Evolutionary conservation across 2,797 vertebrate genomes (phyloP).

Genomic region (Bradypodion ventrale): DNA sequence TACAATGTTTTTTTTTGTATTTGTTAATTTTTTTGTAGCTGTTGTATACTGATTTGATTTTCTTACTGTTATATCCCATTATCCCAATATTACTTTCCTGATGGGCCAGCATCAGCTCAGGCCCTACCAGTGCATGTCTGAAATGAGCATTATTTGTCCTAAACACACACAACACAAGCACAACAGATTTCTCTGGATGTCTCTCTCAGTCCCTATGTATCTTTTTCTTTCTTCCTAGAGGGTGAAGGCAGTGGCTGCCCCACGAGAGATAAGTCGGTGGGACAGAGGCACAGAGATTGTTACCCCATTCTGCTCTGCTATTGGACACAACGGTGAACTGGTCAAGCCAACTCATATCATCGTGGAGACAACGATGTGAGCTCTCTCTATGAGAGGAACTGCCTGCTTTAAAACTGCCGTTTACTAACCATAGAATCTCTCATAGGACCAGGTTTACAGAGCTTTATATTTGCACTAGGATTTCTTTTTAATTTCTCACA

Average conservation of each 20-base stretch:
- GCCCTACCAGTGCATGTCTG: background rate
- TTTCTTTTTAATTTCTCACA: constrained; percentile 87
- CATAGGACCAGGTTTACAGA: constrained; percentile 94
- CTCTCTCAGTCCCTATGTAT: background rate
- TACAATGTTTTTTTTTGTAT: too few species aligned
- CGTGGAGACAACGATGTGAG: constrained; percentile 99
- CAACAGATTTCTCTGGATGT: background rate
- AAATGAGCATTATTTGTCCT: background rate
- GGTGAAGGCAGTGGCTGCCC: constrained; percentile 92
- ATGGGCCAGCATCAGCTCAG: too few species aligned
- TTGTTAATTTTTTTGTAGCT: background rate
- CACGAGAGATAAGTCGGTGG: constrained; percentile 89
- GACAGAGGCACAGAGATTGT: constrained; percentile 86
- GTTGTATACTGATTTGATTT: too few species aligned
- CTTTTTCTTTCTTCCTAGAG: constrained; percentile 76
- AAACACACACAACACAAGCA: background rate
- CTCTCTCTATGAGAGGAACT: constrained; percentile 81
- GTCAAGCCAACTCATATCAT: constrained; percentile 94
- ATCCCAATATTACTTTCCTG: background rate
- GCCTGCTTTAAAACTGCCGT: constrained; percentile 84
- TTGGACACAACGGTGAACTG: constrained; percentile 81
- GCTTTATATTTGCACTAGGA: constrained; percentile 90
- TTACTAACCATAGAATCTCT: constrained; percentile 90
- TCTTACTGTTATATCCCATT: background rate
- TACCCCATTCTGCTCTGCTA: constrained; percentile 85